These are phyloP conservation scores for Illadopsis cleaveri DNA, from an alignment of 2,113 vertebrate genomes.

Conservation along the genomic window DNA sequence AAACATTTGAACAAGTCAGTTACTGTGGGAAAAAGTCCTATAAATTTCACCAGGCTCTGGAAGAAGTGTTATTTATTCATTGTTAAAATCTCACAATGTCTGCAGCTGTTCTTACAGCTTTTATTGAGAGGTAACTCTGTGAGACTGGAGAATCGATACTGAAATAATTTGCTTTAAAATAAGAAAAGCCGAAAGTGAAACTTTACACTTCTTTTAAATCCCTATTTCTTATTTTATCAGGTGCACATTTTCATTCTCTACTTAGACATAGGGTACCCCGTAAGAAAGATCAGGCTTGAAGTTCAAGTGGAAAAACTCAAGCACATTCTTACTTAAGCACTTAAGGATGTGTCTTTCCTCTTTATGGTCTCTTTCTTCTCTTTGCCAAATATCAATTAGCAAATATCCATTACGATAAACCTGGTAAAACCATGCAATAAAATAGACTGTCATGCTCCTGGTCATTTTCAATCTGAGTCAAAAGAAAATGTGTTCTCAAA, in stretches of 20 bases:
- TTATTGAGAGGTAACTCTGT: background rate
- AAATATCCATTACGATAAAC: background rate
- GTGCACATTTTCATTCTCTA: background rate
- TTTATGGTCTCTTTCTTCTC: background rate
- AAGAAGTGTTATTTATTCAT: slow-evolving; percentile 37
- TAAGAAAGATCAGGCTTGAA: background rate
- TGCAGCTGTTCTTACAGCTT: slow-evolving; percentile 45
- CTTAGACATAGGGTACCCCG: rapidly evolving
- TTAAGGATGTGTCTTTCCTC: slow-evolving; percentile 16
- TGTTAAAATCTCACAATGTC: slow-evolving; percentile 36
- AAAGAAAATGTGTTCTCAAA: background rate
- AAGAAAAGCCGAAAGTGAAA: background rate
- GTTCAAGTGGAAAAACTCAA: slow-evolving; percentile 27
- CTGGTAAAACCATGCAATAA: background rate
- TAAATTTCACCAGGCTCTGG: slow-evolving; percentile 32
- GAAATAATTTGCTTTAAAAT: background rate
- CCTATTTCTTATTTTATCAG: background rate
- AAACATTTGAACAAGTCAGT: slow-evolving; percentile 29
- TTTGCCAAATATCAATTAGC: background rate
- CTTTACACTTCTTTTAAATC: background rate
- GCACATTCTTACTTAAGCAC: background rate
- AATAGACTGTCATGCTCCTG: background rate
- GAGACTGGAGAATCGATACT: background rate
- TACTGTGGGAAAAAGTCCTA: slow-evolving; percentile 44
- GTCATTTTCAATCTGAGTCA: background rate